These are phyloP conservation scores for Merodon equestris DNA, from an alignment of 2,888 invertebrate genomes.

Conservation along the genomic window DNA sequence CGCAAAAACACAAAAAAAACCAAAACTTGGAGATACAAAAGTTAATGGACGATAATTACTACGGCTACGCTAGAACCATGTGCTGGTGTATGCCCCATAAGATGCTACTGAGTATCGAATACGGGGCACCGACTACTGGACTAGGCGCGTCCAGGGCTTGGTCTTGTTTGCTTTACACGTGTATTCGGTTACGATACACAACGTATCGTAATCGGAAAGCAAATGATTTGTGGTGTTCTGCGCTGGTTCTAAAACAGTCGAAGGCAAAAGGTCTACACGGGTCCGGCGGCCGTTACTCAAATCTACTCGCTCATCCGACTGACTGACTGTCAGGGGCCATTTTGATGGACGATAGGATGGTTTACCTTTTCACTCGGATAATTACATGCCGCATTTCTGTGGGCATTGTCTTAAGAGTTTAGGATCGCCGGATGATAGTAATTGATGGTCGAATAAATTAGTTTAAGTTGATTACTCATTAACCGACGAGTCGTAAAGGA, in stretches of 20 bases:
- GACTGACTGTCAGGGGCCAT: conserved; percentile 15
- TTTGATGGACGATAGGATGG: conserved; percentile 4
- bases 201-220: conserved; percentile 20
- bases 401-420: neutral
- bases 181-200: conserved; percentile 30
- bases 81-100: conserved; percentile 4
- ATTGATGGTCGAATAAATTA: conserved; percentile 45
- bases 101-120: conserved; percentile 19
- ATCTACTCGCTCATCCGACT: neutral
- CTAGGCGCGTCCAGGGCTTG: conserved; percentile 31
- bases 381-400: neutral
- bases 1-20: conserved; percentile 5
- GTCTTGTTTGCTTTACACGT: conserved; percentile 61
- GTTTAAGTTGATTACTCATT: conserved; percentile 43
- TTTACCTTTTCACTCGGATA: neutral
- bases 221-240: conserved; percentile 50
- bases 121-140: too few relatives aligned
- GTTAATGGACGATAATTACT: conserved; percentile 62
- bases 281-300: neutral
- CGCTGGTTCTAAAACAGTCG: conserved; percentile 33
- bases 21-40: conserved; percentile 50
- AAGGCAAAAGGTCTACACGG: conserved; percentile 42
- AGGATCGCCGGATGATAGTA: conserved; percentile 1
- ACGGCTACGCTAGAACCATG: conserved; percentile 1
- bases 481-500: neutral